A percentile compares a stretch with the other conserved stretches of the same genome.
These are phyloP conservation scores for Mizuhopecten yessoensis DNA, from an alignment of 1,140 invertebrate species.

Conservation along the genomic window DNA sequence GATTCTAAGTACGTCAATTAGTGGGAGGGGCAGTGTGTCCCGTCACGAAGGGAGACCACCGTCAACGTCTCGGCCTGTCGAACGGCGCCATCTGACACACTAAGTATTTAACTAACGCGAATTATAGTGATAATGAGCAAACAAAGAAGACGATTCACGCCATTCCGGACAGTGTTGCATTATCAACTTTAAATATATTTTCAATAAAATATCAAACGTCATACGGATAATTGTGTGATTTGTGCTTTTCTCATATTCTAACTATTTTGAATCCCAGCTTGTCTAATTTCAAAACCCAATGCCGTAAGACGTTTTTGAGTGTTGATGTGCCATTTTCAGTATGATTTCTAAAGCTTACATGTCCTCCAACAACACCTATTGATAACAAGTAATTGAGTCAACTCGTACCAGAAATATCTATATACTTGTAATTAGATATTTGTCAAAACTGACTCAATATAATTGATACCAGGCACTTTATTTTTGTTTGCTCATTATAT, in stretches of 20 bases:
- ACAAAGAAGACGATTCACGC: neutral
- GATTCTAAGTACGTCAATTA: conserved; percentile 28
- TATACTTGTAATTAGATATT: conserved; percentile 40
- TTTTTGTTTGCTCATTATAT: conserved; percentile 40
- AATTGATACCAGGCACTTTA: conserved; percentile 38
- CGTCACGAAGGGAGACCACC: conserved; percentile 36
- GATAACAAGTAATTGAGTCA: conserved; percentile 34
- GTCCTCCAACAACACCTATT: neutral
- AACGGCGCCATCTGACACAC: conserved; percentile 21
- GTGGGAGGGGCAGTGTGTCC: neutral
- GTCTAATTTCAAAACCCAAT: neutral
- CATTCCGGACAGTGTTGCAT: neutral
- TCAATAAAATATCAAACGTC: neutral
- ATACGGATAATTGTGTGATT: neutral
- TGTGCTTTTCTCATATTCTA: neutral
- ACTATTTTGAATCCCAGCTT: neutral
- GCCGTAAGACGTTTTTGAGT: neutral
- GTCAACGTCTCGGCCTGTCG: neutral
- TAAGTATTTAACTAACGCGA: neutral
- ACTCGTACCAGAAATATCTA: conserved; percentile 21
- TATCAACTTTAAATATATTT: neutral
- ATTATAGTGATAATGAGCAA: conserved; percentile 23
- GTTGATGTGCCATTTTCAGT: neutral
- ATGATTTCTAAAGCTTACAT: neutral
- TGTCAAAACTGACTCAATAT: conserved; percentile 9